Percentiles rank a stretch among this genome's conserved stretches.
Conservation (phyloP, 35 echinoderm and acorn worm species). For the Nesometra sesokonis region DNA sequence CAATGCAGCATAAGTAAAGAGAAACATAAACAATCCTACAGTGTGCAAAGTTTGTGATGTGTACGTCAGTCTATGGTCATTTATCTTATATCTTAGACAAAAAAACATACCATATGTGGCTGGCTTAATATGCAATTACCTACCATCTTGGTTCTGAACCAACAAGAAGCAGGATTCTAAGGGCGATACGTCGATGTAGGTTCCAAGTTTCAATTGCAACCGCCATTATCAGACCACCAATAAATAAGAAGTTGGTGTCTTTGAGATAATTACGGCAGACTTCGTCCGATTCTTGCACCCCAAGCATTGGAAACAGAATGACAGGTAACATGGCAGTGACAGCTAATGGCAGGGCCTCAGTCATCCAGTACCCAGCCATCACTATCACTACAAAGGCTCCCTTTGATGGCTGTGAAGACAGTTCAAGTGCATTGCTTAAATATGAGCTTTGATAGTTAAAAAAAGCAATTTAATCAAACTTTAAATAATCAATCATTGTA, state of each 20-base stretch:
- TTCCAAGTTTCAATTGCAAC: conserved; percentile 75
- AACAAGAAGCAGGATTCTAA: conserved; percentile 49
- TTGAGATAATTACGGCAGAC: conserved; percentile 75
- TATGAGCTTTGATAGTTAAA: no score
- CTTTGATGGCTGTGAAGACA: conserved; percentile 36
- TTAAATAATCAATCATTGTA: no score
- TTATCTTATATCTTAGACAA: no score
- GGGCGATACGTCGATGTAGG: conserved; percentile 63
- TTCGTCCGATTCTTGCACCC: conserved; percentile 50
- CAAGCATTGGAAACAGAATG: conserved; percentile 49
- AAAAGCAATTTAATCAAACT: no score
- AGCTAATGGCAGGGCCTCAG: conserved; percentile 57
- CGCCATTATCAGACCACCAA: conserved; percentile 75
- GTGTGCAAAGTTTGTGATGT: no score
- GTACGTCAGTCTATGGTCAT: no score
- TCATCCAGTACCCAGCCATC: conserved; percentile 76
- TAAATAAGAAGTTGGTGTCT: conserved; percentile 74
- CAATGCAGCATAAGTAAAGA: no score
- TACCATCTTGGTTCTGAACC: conserved; percentile 72
- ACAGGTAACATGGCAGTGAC: conserved; percentile 59
- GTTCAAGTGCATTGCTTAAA: no score
- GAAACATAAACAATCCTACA: no score
- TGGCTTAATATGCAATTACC: no score
- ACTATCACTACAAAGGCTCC: conserved; percentile 61
- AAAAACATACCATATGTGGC: no score